A percentile compares a stretch with the other conserved stretches of the same genome.
These are phyloP conservation scores for Melanitta fusca DNA, from an alignment of 2,797 vertebrate species.

Conservation along the genomic window DNA sequence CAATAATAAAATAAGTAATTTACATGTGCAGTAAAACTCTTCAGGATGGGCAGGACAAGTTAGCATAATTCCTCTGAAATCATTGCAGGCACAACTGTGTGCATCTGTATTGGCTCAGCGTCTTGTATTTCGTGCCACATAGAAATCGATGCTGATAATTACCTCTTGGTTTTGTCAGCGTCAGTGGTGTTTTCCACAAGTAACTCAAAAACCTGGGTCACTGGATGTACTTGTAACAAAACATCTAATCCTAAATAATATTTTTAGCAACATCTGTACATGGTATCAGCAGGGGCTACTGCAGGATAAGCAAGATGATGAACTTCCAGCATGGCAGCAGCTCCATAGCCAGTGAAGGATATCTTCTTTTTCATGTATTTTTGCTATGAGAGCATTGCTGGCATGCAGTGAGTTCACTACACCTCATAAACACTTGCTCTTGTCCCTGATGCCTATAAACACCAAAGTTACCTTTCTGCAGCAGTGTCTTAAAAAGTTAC, in stretches of 20 bases:
- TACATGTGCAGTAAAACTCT: neutral
- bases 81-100: accelerated
- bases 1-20: neutral
- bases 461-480: neutral
- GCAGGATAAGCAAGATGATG: neutral
- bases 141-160: neutral
- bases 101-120: neutral
- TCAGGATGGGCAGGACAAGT: neutral
- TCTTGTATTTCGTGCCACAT: neutral
- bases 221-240: neutral
- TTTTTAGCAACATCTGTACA: neutral
- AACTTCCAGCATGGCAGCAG: neutral
- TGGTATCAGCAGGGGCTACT: neutral
- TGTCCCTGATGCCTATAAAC: neutral
- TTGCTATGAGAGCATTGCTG: neutral
- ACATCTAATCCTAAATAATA: neutral
- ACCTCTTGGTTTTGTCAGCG: neutral
- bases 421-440: neutral
- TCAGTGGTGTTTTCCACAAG: neutral
- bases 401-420: neutral
- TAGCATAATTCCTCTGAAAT: neutral
- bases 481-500: neutral
- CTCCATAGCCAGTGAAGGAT: neutral
- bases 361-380: neutral
- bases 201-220: neutral